phyloP scores from a whole-genome alignment of 2,113 vertebrate genomes.

The Glaucomys volans region DNA sequence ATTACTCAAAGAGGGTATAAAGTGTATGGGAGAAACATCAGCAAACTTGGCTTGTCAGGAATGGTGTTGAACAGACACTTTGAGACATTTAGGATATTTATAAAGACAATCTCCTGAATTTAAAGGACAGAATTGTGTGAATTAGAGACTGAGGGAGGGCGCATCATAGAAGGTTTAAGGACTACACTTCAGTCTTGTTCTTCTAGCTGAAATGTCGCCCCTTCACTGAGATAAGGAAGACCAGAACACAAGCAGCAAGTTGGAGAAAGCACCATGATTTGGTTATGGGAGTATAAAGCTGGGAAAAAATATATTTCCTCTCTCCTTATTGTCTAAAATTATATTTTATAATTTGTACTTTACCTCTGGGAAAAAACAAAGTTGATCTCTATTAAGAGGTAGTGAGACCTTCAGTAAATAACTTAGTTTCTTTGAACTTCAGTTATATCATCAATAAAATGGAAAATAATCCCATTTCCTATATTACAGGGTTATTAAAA shows the following conservation, averaged over 20 bases:
- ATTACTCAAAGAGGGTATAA: background rate
- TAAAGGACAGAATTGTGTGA: background rate
- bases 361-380: background rate
- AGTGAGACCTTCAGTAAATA: background rate
- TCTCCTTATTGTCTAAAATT: background rate
- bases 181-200: background rate
- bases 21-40: background rate
- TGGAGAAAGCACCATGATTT: background rate
- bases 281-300: background rate
- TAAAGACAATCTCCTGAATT: background rate
- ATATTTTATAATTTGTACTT: background rate
- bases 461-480: background rate
- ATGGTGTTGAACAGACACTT: background rate
- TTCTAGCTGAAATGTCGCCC: background rate
- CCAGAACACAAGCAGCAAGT: background rate
- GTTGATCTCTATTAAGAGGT: background rate
- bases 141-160: background rate
- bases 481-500: background rate
- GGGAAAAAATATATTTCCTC: background rate
- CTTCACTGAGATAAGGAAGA: background rate
- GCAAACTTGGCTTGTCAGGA: background rate
- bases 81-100: background rate
- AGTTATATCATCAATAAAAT: background rate
- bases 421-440: background rate
- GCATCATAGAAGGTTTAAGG: background rate